Evolutionary conservation across 1,140 invertebrate species (phyloP).

Genomic region (Drosophila bocqueti): DNA sequence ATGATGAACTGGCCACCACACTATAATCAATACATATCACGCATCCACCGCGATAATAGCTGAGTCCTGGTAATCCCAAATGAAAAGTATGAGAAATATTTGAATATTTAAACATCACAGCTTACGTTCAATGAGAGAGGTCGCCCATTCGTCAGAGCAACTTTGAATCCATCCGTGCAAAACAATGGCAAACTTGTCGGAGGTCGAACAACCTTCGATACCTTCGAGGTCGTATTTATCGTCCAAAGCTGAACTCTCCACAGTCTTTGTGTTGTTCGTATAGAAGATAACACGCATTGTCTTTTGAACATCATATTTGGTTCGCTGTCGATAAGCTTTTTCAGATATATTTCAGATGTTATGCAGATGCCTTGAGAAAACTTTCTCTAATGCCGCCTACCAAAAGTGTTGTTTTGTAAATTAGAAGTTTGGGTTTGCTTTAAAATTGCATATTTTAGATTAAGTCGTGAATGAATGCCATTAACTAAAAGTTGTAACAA

Average conservation of each 20-base stretch:
- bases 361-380: not conserved
- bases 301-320: slow-evolving; percentile 48
- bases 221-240: slow-evolving; percentile 39
- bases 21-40: slow-evolving; percentile 83
- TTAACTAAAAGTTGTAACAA: slow-evolving; percentile 9
- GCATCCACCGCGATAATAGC: slow-evolving; percentile 77
- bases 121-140: slow-evolving; percentile 73
- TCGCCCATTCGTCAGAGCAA: slow-evolving; percentile 73
- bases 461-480: slow-evolving; percentile 24
- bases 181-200: slow-evolving; percentile 75
- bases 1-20: slow-evolving; percentile 61
- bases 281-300: slow-evolving; percentile 62
- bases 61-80: slow-evolving; percentile 58
- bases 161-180: slow-evolving; percentile 83
- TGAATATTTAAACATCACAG: not conserved
- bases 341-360: not conserved
- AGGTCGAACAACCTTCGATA: slow-evolving; percentile 47
- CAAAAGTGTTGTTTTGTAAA: slow-evolving; percentile 35
- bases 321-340: slow-evolving; percentile 33
- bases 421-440: slow-evolving; percentile 4
- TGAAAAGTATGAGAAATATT: not conserved
- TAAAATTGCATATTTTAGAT: slow-evolving; percentile 35
- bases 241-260: slow-evolving; percentile 43
- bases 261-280: slow-evolving; percentile 65
- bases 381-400: slow-evolving; percentile 24